phyloP scores from a whole-genome alignment of 2,888 invertebrate species.

The Drosophila paranaensis region DNA sequence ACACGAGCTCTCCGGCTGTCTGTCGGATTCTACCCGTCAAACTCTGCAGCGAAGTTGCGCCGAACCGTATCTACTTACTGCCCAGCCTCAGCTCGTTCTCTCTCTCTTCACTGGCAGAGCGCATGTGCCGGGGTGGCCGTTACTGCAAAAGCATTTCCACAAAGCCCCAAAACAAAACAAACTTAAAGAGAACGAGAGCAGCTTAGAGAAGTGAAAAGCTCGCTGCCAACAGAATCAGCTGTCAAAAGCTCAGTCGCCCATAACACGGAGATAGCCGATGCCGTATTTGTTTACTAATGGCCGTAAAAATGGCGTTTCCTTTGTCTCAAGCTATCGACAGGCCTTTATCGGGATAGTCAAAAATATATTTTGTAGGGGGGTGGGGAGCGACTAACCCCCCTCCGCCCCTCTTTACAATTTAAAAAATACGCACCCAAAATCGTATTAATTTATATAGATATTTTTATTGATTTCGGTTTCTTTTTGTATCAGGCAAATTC shows the following conservation, averaged over 20 bases:
- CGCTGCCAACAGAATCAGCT: slow-evolving; percentile 57
- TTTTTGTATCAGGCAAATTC: slow-evolving; percentile 62
- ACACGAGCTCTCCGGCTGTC: slow-evolving; percentile 69
- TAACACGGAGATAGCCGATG: slow-evolving; percentile 27
- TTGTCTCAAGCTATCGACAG: slow-evolving; percentile 25
- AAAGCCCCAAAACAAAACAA: slow-evolving; percentile 61
- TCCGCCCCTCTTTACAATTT: neutral
- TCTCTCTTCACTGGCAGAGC: slow-evolving; percentile 22
- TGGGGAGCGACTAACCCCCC: no score
- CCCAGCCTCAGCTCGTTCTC: slow-evolving; percentile 38
- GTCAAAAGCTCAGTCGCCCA: slow-evolving; percentile 50
- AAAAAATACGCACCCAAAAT: neutral
- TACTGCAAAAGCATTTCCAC: slow-evolving; percentile 45
- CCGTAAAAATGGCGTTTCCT: slow-evolving; percentile 5
- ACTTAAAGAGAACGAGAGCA: slow-evolving; percentile 41
- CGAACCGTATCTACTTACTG: slow-evolving; percentile 52
- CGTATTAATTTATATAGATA: slow-evolving; percentile 57
- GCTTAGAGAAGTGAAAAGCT: slow-evolving; percentile 57
- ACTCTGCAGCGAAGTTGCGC: slow-evolving; percentile 75
- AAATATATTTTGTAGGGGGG: no score
- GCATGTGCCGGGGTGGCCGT: slow-evolving; percentile 54
- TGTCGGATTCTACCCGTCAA: slow-evolving; percentile 72
- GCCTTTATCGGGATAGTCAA: neutral
- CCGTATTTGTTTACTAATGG: slow-evolving; percentile 48
- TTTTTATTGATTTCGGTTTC: slow-evolving; percentile 74